Evolutionary conservation across 2,888 invertebrate species (phyloP), one percentile per base, ranked within the genome.

Genomic region (Tridacna crocea): DNA sequence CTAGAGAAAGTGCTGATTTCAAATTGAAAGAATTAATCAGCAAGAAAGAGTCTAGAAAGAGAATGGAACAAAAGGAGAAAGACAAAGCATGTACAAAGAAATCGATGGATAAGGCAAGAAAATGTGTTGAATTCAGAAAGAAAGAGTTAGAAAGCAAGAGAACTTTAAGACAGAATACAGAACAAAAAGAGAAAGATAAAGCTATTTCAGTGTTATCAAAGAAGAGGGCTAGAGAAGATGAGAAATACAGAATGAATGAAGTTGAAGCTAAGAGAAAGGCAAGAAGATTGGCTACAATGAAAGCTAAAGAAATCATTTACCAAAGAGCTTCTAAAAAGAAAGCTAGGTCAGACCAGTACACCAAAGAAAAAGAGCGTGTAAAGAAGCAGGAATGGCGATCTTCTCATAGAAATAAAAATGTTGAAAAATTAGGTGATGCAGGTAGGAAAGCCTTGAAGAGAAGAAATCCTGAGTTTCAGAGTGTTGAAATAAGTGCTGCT

Each of bases 181-280:
- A 65, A 15, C 26, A 76, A 76, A 58, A 26, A 55, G 26, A 76
- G 76, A 68, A n/a, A 24, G n/a, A 48, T 48, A 13, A 24, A 27
- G 10, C 36, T 26, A 24, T 70, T 70, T 46, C 68, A 55, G 27
- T 48, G 47, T 15, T 61, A 61, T 22, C 48, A 60, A 10, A 47
- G 17, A 47, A 48, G 11, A 70, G 22, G 13, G 13, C 70, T 8
- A 58, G 72, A 51, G 15, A 51, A 48, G 8, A 4, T 10, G 8
- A 72, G 19, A 27, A 72, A n/a, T 51, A 19, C 55, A 72, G 19
- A 72, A 47, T n/a, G 26, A 51, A 24, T 22, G 72, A 66, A 27
- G 27, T 10, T 13, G 15, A 15, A 19, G 27, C 36, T 36, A 70
- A 70, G 22, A 10, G 48, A 51, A 73, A 74, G 17, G 24, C 58